phyloP scores from a whole-genome alignment of 2,888 invertebrate genomes.

The Iphiclides podalirius region DNA sequence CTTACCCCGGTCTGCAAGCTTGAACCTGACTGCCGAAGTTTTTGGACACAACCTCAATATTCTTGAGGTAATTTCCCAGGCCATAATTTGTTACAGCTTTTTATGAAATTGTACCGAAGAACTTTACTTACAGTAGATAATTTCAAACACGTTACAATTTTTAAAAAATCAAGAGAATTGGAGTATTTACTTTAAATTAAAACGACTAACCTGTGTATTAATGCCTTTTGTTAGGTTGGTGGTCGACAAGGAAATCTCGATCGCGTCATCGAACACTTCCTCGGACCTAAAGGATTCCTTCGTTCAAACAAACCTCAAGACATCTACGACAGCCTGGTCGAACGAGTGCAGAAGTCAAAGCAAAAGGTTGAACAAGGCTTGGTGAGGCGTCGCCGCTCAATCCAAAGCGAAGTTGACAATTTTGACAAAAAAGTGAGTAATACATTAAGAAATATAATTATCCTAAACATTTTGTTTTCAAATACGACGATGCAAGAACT shows the following conservation, averaged over 20 bases:
- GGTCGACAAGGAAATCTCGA: constrained; percentile 90
- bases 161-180: too few relatives aligned
- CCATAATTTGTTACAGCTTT: too few relatives aligned
- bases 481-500: too few relatives aligned
- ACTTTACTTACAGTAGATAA: too few relatives aligned
- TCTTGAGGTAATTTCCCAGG: constrained; percentile 83
- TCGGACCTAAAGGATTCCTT: constrained; percentile 86
- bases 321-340: constrained; percentile 50
- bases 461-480: neutral
- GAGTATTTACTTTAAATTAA: too few relatives aligned
- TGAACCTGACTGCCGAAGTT: constrained; percentile 88
- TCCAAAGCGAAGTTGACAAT: constrained; percentile 65
- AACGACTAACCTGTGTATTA: too few relatives aligned
- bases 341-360: constrained; percentile 50
- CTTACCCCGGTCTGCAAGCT: constrained; percentile 84
- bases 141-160: too few relatives aligned
- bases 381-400: constrained; percentile 61
- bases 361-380: constrained; percentile 65
- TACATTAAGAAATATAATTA: neutral
- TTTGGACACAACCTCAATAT: constrained; percentile 90
- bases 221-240: constrained; percentile 80
- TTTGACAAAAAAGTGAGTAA: constrained; percentile 68
- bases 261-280: constrained; percentile 84
- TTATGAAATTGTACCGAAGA: too few relatives aligned
- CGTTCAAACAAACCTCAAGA: constrained; percentile 66